Conservation (phyloP, 2,113 vertebrate genomes). For the Romanogobio albipinnatus region DNA sequence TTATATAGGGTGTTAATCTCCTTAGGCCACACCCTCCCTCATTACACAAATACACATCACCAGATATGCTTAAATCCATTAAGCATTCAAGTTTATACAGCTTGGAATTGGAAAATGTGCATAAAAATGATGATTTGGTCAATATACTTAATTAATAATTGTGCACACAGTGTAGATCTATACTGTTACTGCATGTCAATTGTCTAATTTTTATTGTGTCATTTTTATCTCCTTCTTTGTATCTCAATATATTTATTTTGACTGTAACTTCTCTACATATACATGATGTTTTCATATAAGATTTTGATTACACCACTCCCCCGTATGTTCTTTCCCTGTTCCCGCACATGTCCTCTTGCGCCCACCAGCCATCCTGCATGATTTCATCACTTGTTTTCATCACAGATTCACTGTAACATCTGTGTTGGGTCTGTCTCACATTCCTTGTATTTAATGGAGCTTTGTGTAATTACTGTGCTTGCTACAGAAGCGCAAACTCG, state of each 20-base stretch:
- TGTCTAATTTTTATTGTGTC: too few relatives aligned
- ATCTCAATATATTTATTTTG: too few relatives aligned
- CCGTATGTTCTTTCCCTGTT: not conserved
- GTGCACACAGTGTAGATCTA: not conserved
- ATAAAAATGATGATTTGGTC: not conserved
- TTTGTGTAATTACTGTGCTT: slow-evolving; percentile 57
- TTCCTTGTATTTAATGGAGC: slow-evolving; percentile 43
- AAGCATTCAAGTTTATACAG: not conserved
- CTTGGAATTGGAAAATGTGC: not conserved
- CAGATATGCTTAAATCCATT: not conserved
- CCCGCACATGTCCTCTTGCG: not conserved
- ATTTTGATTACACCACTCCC: not conserved
- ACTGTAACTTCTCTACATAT: too few relatives aligned
- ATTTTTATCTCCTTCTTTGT: too few relatives aligned
- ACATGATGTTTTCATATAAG: not conserved
- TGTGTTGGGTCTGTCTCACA: slow-evolving; percentile 49
- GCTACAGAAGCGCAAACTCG: slow-evolving; percentile 38
- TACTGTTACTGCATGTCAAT: too few relatives aligned
- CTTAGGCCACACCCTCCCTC: not conserved
- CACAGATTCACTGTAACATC: slow-evolving; percentile 48
- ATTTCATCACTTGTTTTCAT: slow-evolving; percentile 2
- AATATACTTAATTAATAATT: not conserved
- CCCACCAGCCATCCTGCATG: not conserved
- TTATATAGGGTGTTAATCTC: not conserved
- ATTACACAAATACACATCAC: not conserved